A percentile compares a stretch with the other conserved stretches of the same genome.
phyloP scores from a whole-genome alignment of 1,140 invertebrate species.

The Magallana gigas region DNA sequence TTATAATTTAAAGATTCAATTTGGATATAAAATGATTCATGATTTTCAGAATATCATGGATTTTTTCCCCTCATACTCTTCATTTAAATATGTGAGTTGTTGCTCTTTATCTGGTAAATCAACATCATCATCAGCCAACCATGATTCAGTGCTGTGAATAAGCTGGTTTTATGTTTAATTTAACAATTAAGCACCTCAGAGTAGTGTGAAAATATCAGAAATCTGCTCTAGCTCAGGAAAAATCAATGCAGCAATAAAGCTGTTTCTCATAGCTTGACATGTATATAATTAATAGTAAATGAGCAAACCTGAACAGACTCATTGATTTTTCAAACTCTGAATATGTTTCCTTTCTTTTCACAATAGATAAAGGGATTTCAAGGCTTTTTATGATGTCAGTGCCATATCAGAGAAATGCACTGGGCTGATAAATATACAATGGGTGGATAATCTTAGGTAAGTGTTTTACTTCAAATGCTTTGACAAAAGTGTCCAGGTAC shows the following conservation, averaged over 20 bases:
- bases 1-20: no score
- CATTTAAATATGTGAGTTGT: no score
- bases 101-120: no score
- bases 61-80: no score
- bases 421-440: background rate
- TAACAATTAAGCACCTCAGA: background rate
- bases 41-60: no score
- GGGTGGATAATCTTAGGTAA: background rate
- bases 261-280: constrained; percentile 23
- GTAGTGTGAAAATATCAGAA: background rate
- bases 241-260: constrained; percentile 13
- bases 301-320: constrained; percentile 1
- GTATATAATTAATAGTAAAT: constrained; percentile 3
- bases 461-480: no score
- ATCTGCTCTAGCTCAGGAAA: background rate
- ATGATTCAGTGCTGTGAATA: no score
- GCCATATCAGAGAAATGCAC: background rate
- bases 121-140: no score
- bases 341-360: background rate
- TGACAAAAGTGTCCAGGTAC: no score
- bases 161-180: background rate
- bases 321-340: constrained; percentile 12
- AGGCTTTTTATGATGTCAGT: background rate
- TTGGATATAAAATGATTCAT: no score
- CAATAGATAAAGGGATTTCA: constrained; percentile 8